A percentile compares a stretch with the other conserved stretches of the same genome.
phyloP scores from a whole-genome alignment of 2,797 vertebrate genomes.

The Argentina silus region DNA sequence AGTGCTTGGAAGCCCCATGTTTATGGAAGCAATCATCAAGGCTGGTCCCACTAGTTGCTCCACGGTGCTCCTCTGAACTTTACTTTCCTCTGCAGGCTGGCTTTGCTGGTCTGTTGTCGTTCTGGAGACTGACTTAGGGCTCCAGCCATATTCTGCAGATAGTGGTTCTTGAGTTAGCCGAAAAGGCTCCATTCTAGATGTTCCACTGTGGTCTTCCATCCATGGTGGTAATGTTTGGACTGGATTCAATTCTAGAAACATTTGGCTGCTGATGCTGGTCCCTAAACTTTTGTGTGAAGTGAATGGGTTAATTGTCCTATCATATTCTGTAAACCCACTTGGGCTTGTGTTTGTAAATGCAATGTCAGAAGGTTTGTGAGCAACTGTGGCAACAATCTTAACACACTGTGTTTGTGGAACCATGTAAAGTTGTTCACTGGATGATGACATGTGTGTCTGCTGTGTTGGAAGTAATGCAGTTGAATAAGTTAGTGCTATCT shows the following conservation, averaged over 20 bases:
- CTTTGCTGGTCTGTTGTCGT: slow-evolving; percentile 4
- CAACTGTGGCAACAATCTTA: not conserved
- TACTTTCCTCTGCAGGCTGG: not conserved
- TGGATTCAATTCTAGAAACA: not conserved
- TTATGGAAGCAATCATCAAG: not conserved
- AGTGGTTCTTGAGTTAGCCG: not conserved
- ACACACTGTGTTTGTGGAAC: not conserved
- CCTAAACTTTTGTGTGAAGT: not conserved
- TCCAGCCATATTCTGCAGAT: slow-evolving; percentile 7
- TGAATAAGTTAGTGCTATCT: not conserved
- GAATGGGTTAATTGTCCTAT: not conserved
- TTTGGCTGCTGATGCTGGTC: not conserved
- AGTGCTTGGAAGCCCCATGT: not conserved
- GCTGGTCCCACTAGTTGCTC: not conserved
- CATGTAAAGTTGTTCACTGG: not conserved
- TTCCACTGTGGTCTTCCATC: not conserved
- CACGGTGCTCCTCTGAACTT: not conserved
- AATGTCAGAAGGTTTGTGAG: not conserved
- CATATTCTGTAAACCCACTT: not conserved
- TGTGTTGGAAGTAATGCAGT: not conserved
- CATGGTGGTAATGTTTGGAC: not conserved
- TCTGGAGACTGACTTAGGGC: not conserved
- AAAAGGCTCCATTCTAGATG: not conserved
- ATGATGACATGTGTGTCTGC: not conserved
- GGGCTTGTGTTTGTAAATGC: not conserved